Conservation (phyloP, 37 sponge, comb jelly and placozoan genomes). For the Ephydatia muelleri region DNA sequence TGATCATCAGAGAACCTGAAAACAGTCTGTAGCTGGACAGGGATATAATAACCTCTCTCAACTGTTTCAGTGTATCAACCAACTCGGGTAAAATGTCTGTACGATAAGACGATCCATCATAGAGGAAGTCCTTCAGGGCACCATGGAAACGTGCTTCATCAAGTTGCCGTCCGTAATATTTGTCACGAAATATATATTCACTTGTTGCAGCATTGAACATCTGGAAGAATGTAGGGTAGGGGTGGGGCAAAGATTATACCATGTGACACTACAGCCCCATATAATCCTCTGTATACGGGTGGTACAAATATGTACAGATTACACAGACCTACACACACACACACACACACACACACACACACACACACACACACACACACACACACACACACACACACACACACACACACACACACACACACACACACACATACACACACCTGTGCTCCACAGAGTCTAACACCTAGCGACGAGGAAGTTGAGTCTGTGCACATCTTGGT, state of each 20-base stretch:
- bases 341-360: conserved; percentile 26
- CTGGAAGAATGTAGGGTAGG: conserved; percentile 18
- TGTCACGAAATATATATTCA: conserved; percentile 51
- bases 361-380: conserved; percentile 36
- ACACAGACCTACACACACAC: not conserved
- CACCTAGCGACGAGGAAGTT: conserved; percentile 68
- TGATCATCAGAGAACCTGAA: conserved; percentile 78
- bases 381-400: conserved; percentile 7
- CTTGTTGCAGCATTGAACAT: conserved; percentile 31
- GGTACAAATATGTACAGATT: not conserved
- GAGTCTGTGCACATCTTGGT: conserved; percentile 45
- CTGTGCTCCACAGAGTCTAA: conserved; percentile 83
- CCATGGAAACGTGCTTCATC: conserved; percentile 16
- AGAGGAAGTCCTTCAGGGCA: conserved; percentile 40
- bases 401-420: conserved; percentile 7
- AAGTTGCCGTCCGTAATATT: conserved; percentile 61
- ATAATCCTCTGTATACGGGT: too few relatives aligned
- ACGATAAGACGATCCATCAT: conserved; percentile 35
- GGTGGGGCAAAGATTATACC: not conserved
- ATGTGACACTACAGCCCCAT: too few relatives aligned
- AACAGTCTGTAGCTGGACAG: conserved; percentile 63
- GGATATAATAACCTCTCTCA: conserved; percentile 19
- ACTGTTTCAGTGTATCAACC: conserved; percentile 37
- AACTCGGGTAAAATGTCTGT: conserved; percentile 38
- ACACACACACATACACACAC: conserved; percentile 46